Conservation (phyloP, 2,797 vertebrate species). For the Coregonus ussuriensis region DNA sequence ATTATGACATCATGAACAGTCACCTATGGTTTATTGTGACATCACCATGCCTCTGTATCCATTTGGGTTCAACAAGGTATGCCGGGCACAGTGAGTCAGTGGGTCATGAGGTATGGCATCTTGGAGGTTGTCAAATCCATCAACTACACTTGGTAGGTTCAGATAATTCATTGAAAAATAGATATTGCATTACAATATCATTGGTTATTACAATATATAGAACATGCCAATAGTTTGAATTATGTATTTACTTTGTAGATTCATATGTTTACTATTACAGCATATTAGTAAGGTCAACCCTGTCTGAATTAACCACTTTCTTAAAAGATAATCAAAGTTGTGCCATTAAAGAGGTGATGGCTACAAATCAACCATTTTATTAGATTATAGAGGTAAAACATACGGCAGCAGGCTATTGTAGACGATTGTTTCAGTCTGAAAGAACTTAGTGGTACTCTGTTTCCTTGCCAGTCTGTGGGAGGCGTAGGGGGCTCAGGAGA, state of each 20-base stretch:
- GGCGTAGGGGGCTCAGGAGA: not conserved
- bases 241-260: no score
- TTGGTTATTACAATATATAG: not conserved
- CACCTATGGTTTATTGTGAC: not conserved
- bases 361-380: no score
- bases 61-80: not conserved
- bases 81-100: not conserved
- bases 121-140: conserved; percentile 1
- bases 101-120: conserved; percentile 4
- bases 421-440: no score
- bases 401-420: no score
- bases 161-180: not conserved
- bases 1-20: not conserved
- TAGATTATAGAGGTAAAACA: no score
- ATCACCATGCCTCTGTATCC: not conserved
- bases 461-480: not conserved
- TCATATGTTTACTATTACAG: no score
- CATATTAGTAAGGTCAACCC: no score
- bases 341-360: no score
- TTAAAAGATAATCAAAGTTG: not conserved
- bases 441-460: not conserved
- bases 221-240: not conserved
- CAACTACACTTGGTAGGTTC: not conserved
- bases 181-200: not conserved
- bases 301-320: not conserved